Evolutionary conservation across 2,797 vertebrate genomes (phyloP).

Genomic region (Thalassophryne amazonica): DNA sequence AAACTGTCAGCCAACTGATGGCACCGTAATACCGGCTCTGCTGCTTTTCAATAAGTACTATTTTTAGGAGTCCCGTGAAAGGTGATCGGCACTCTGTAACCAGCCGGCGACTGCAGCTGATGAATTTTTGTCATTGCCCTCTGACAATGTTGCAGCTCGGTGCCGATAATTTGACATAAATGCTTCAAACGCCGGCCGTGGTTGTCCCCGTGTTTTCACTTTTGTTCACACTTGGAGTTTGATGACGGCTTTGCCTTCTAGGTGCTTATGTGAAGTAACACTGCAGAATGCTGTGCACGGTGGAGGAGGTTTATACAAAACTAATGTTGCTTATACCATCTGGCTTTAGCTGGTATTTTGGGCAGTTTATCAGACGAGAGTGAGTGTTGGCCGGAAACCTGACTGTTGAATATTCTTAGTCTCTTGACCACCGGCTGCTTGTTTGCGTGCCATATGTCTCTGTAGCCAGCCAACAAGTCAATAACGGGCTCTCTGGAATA

Average conservation of each 20-base stretch:
- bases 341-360: conserved; percentile 23
- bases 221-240: conserved; percentile 31
- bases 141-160: conserved; percentile 2
- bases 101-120: conserved; percentile 15
- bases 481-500: conserved; percentile 21
- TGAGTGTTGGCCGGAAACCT: conserved; percentile 18
- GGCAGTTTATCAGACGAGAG: conserved; percentile 22
- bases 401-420: conserved; percentile 22
- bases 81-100: conserved; percentile 27
- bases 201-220: conserved; percentile 10
- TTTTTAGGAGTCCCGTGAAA: conserved; percentile 42
- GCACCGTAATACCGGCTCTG: conserved; percentile 13
- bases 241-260: conserved; percentile 34
- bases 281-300: conserved; percentile 13
- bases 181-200: conserved; percentile 11
- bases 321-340: conserved; percentile 12
- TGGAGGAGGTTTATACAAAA: conserved; percentile 1
- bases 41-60: conserved; percentile 28
- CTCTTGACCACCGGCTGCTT: conserved; percentile 31
- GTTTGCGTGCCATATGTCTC: conserved; percentile 28
- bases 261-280: conserved; percentile 29
- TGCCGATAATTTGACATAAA: conserved; percentile 37
- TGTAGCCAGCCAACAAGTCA: conserved; percentile 30
- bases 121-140: conserved; percentile 13
- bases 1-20: conserved; percentile 25